These are phyloP conservation scores for Xestia xanthographa DNA, from an alignment of 2,888 invertebrate genomes.

Conservation along the genomic window DNA sequence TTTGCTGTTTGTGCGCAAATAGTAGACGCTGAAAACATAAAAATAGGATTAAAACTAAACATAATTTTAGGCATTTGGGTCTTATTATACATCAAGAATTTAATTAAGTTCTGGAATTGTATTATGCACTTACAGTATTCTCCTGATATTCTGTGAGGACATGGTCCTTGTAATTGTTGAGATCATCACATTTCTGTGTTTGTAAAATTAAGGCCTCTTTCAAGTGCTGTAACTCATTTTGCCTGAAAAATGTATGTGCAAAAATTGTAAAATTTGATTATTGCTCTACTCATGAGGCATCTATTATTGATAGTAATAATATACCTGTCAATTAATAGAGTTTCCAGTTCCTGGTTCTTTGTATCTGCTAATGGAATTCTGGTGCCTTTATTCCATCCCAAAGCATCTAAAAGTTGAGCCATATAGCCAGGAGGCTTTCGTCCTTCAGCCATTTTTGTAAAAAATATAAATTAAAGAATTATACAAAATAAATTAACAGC, in stretches of 20 bases:
- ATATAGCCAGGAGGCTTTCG: constrained; percentile 86
- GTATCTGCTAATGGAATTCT: constrained; percentile 95
- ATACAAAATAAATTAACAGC: constrained; percentile 36
- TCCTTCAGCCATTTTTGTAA: constrained; percentile 74
- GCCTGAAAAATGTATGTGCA: constrained; percentile 75
- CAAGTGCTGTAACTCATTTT: constrained; percentile 85
- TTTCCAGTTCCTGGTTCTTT: constrained; percentile 91
- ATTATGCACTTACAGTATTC: constrained; percentile 82
- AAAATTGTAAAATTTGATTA: background rate
- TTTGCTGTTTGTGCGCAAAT: constrained; percentile 92
- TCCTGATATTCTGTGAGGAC: constrained; percentile 87
- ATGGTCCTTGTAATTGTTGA: constrained; percentile 85
- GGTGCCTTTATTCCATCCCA: constrained; percentile 95
- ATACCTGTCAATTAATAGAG: constrained; percentile 82
- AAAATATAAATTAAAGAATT: constrained; percentile 30
- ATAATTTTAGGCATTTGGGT: background rate
- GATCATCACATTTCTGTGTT: constrained; percentile 83
- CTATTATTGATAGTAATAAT: no score
- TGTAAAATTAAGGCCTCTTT: constrained; percentile 83
- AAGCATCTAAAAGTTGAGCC: constrained; percentile 91
- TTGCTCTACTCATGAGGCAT: background rate
- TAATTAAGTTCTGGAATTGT: background rate
- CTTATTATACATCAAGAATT: background rate
- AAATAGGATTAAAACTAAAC: background rate
- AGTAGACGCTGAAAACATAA: constrained; percentile 90